Base-by-base conservation (phyloP, 2,797 vertebrate species). In the Dromococcyx pavoninus region DNA sequence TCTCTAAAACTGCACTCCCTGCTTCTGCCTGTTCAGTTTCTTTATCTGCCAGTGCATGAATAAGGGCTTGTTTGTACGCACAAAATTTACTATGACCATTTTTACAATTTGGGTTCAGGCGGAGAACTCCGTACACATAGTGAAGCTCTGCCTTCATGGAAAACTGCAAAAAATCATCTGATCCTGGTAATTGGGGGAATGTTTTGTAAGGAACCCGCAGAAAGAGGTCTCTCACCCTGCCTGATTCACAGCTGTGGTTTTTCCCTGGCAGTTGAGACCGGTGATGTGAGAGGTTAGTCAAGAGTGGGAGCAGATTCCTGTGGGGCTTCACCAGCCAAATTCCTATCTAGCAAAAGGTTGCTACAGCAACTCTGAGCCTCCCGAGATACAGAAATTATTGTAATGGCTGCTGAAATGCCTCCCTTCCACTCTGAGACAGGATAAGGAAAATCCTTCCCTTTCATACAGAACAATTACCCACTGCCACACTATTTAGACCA, bases 311-410 rank as follows among this genome's bases (percentile, higher is more conserved):
- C 94, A 82, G 86, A 97, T 96, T 96, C 89, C 95, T 91, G 67
- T 85, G 71, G 93, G 94, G 85, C 76, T 97, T 91, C 88, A 95
- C 76, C 89, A 95, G 95, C 93, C 95, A 96, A 96, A 95, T 91
- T 96, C 89, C 89, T 91, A 76, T 94, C 94, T 82, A 96, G 93
- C 44, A 85, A 92, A 93, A 88, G 94, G 95, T 92, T 95, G 93
- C 95, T 95, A 96, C 94, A 95, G 93, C 95, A 95, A 96, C 96
- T 94, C 91, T 57, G 92, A 95, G 94, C 89, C 91, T 90, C 86
- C 87, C 1, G 23, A 91, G 92, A 94, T 94, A 92, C 41, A 88
- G 93, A 43, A 89, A 90, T 94, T 84, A 92, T 13, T 93, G 91
- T 50, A 90, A 89, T 76, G 94, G 82, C 71, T 94, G 88, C 88